A percentile compares a stretch with the other conserved stretches of the same genome.
Conservation (phyloP, 1,140 invertebrate genomes). For the Pseudomyrmex concolor region DNA sequence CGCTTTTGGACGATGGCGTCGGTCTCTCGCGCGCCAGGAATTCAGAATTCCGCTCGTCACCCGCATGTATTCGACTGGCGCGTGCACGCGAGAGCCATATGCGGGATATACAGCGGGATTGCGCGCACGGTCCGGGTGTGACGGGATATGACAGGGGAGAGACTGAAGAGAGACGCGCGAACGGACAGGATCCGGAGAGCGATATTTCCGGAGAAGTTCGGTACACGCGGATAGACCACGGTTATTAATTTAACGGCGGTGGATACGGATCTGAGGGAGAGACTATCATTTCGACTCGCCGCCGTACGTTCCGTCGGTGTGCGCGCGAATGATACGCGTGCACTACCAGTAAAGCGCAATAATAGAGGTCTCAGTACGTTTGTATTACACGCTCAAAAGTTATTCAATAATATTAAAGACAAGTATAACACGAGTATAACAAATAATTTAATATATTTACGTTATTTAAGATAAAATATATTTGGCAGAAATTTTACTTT, state of each 20-base stretch:
- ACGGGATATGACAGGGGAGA: background rate
- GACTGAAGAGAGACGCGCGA: background rate
- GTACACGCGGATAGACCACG: conserved; percentile 40
- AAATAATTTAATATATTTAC: no score
- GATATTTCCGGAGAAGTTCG: conserved; percentile 49
- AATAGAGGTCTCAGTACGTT: no score
- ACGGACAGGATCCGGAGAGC: conserved; percentile 11
- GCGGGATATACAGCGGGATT: conserved; percentile 30
- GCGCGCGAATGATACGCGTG: no score
- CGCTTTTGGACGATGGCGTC: background rate
- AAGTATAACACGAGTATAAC: no score
- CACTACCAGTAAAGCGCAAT: no score
- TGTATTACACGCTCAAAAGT: no score
- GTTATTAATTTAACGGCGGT: conserved; percentile 68
- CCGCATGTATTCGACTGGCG: conserved; percentile 62
- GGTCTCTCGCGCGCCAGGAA: conserved; percentile 64
- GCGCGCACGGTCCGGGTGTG: conserved; percentile 6
- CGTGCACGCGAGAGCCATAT: conserved; percentile 65
- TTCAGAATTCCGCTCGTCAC: conserved; percentile 75
- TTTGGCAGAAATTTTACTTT: no score
- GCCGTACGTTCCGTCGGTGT: background rate
- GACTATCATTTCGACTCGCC: conserved; percentile 26
- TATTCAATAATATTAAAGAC: no score
- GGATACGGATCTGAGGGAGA: conserved; percentile 56
- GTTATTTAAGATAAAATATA: no score